Base-by-base conservation (phyloP, 2,113 vertebrate genomes). In the Crypturellus undulatus region DNA sequence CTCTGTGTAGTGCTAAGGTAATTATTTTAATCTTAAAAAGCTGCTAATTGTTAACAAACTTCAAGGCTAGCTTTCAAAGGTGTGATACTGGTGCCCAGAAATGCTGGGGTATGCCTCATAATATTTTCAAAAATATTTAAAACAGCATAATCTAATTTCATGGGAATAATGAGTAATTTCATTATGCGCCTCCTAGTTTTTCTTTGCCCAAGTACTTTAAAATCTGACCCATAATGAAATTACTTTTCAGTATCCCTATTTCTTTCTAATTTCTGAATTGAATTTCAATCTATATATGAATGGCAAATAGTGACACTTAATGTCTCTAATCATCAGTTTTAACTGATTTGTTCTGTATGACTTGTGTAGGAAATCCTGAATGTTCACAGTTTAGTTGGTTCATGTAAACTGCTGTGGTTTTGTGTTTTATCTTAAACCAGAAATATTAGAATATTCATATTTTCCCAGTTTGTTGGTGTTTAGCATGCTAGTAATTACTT, bases 171-270 rank as follows among this genome's bases (percentile, higher is more conserved):
- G 7, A 12, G 34, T 70, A 63, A 51, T 89, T 24, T 60, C 2
- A 43, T 64, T 84, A 71, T 59, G 11, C 9, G 47, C 25, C 84
- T 84, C 19, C 85, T 73, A 45, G 21, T 90, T 34, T 94, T 79
- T 94, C 68, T 91, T 89, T 87, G 47, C 47, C 49, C 18, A 15
- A 79, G 85, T 92, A 76, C 92, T 90, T 96, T 73, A 71, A 71
- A 84, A 21, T 67, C 12, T 92, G 87, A 30, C 79, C 22, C 22
- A 34, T 36, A 70, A 67, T 82, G 49, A 84, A 71, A 17, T 5
- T 8, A 11, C 87, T 84, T 93, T 87, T 69, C n/a, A 91, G 72
- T 38, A 20, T 10, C 16, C 4, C 25, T 88, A 9, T 11, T 56
- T 86, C 79, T 92, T 65, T 79, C 43, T 84, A 60, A 28, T n/a